Base-by-base conservation (phyloP, 2,797 vertebrate species). In the Discoglossus pictus region DNA sequence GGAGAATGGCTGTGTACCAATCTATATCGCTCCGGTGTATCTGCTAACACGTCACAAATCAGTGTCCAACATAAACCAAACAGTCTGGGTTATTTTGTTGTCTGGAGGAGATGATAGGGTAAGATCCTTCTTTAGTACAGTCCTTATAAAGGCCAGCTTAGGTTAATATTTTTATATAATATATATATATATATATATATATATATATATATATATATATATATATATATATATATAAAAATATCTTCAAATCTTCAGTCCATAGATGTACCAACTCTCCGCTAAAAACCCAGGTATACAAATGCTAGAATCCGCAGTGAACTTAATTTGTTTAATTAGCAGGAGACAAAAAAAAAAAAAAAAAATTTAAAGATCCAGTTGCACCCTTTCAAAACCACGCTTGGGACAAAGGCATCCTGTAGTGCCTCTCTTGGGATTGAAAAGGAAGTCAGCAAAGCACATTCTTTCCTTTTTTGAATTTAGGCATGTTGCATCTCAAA, bases 151-250 rank as follows among this genome's bases (percentile, higher is more conserved):
- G 40, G 38, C 39, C 48, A 43, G n/a, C 34, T 35, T 25, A 35
- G 60, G 58, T 10, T 17, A 64, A 43, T 63, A 50, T 56, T 3
- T 24, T 64, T 47, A 27, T 51, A 60, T 73, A n/a, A 76, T 77
- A 74, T 73, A 77, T 74, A 72, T 84, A 71, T 77, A 70, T 69
- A 69, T 43, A 69, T 47, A 20, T 68, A 61, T 61, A 61, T 70
- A 70, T 63, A 62, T 70, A 63, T 46, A 63, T 56, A 40, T 69
- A 62, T 64, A 62, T 44, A 20, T 38, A 42, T 48, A n/a, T n/a
- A n/a, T n/a, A n/a, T n/a, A n/a, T n/a, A n/a, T n/a, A n/a, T n/a
- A n/a, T n/a, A n/a, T n/a, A n/a, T n/a, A n/a, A n/a, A n/a, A n/a
- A n/a, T n/a, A n/a, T n/a, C n/a, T n/a, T n/a, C n/a, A n/a, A n/a